Base-by-base conservation (phyloP, 2,797 vertebrate genomes). In the Microcaecilia unicolor region DNA sequence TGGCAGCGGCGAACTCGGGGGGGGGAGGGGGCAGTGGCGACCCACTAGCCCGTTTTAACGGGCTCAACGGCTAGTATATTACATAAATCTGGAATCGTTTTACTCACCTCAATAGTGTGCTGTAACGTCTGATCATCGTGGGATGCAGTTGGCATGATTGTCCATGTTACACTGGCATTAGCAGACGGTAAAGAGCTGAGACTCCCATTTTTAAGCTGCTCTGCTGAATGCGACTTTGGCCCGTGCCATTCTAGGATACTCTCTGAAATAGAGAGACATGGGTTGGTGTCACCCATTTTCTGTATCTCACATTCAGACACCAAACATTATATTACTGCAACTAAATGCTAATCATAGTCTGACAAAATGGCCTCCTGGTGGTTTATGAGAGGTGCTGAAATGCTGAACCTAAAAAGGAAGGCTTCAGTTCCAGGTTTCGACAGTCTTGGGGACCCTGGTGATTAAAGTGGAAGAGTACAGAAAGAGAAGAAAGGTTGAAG, bases 241-340 rank as follows among this genome's bases (percentile, higher is more conserved):
- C 87, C 87, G 39, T 81, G 85, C 91, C 92, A 97, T 74, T 86
- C 86, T 69, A 89, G 77, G 67, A 78, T 79, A 80, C 65, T 86
- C 71, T 94, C 94, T 97, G 74, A 59, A 84, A 70, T 29, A 71
- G 61, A 78, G 68, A 74, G n/a, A 64, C n/a, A 17, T 30, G 7
- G 31, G 37, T n/a, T 67, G 50, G 74, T 16, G 5, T 61, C 44
- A 29, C 1, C 25, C 22, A 10, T 24, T 22, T 48, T 39, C 53
- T 31, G 50, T 23, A 36, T 16, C 2, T 9, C 39, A 33, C 34
- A 36, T 26, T 28, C 8, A 57, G 2, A 33, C 34, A 12, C 45
- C 18, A 10, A 15, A 18, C 18, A 7, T 3, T 7, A 12, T 6
- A 7, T 24, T 22, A 34, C 5, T 1, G 5, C 12, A 3, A 9